Evolutionary conservation across 2,113 vertebrate genomes (phyloP), one percentile per base, ranked within the genome.

Genomic region (Spea multiplicata): DNA sequence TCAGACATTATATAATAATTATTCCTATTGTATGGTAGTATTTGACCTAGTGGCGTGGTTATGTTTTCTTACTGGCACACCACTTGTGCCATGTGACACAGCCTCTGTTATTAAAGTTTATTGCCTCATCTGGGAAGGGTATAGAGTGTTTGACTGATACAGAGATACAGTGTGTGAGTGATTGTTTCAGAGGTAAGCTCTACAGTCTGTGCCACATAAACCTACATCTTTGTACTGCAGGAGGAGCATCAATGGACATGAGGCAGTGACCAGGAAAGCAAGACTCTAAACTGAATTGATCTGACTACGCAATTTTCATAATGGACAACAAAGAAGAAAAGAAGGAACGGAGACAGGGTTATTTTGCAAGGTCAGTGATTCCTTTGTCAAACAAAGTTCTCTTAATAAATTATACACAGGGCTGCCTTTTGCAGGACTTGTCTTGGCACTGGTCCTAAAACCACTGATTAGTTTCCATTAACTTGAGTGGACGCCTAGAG

Each of bases 301-400:
- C 3, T 59, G 57, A 81, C 74, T 77, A 68, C 84, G 86, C 82
- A 72, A 53, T 14, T 82, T 75, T 17, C 83, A 83, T 67, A 17
- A 93, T 93, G 92, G 92, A 93, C 85, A 89, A 84, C 82, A 93
- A 91, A 86, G 92, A 93, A 57, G 92, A 93, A 78, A 93, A 93
- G 85, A 93, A 93, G 83, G 92, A 93, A 70, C 85, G 92, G 73
- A 88, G 91, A 84, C 92, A 90, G 83, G 90, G 92, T 83, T 93
- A 93, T 83, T 93, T 93, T 84, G 87, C 92, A 87, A 87, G 92
- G 92, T 93, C 62, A 49, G 78, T 80, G 50, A 53, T 52, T 67
- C 6, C 17, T 73, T 59, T 68, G 74, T 59, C 59, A 44, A 73
- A 50, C 12, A 6, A 17, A 13, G 64, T 44, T 17, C 48, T 44